Evolutionary conservation across 1,140 invertebrate species (phyloP).

Genomic region (Zaprionus gabonicus): DNA sequence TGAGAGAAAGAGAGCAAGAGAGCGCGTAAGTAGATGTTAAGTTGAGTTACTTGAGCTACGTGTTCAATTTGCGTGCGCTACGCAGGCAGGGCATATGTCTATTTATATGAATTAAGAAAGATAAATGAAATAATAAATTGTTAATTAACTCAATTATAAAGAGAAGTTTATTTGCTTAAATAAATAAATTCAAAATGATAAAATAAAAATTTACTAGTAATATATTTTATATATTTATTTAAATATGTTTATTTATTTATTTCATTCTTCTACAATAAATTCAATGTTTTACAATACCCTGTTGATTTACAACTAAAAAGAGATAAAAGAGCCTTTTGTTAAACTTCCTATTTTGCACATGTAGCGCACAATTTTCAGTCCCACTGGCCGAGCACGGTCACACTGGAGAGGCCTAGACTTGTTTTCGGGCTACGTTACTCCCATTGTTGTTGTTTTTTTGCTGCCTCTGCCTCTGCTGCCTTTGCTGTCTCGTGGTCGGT

Average conservation of each 20-base stretch:
- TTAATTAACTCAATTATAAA: no score
- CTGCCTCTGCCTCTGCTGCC: slow-evolving; percentile 1
- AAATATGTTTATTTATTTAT: no score
- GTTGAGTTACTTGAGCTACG: slow-evolving; percentile 22
- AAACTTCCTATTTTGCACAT: no score
- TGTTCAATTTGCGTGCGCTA: slow-evolving; percentile 31
- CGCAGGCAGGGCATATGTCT: neutral
- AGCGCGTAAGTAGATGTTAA: slow-evolving; percentile 2
- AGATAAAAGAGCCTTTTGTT: no score
- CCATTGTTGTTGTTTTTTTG: neutral
- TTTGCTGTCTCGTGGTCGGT: slow-evolving; percentile 40
- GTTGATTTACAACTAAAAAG: no score
- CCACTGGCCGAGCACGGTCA: neutral
- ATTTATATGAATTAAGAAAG: neutral
- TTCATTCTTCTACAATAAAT: no score
- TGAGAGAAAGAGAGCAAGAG: slow-evolving; percentile 14
- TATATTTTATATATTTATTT: no score
- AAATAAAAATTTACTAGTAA: no score
- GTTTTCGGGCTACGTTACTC: slow-evolving; percentile 8
- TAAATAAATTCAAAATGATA: no score
- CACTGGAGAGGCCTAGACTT: slow-evolving; percentile 7
- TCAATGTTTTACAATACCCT: neutral
- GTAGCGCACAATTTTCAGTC: neutral
- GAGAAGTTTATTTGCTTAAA: no score
- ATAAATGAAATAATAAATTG: neutral